phyloP scores from a whole-genome alignment of 2,113 vertebrate species.

The Ploceus nigricollis region DNA sequence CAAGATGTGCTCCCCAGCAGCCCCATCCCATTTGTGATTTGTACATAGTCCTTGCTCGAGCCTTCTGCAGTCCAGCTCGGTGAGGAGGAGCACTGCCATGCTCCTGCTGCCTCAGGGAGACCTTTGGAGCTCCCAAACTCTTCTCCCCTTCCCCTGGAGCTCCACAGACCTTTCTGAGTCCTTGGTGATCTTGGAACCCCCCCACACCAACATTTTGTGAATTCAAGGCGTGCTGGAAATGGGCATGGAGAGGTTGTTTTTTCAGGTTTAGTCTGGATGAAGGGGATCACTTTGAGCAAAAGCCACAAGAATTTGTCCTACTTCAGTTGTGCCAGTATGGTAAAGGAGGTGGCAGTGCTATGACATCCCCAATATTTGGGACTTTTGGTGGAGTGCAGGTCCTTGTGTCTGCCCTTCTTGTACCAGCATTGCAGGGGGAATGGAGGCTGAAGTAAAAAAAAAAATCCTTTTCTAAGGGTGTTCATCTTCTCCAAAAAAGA shows the following conservation, averaged over 20 bases:
- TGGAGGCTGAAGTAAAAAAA: neutral
- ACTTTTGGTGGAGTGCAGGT: neutral
- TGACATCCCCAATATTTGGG: neutral
- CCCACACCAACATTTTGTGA: neutral
- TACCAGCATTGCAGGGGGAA: accelerated
- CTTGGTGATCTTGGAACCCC: neutral
- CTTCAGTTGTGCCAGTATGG: neutral
- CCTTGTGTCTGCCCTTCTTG: neutral
- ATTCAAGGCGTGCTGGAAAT: neutral
- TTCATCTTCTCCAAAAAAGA: neutral
- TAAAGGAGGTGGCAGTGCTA: neutral
- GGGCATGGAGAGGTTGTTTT: neutral
- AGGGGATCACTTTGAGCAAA: neutral
- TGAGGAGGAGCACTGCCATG: neutral
- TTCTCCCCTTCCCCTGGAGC: neutral
- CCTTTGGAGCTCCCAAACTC: neutral
- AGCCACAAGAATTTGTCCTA: accelerated
- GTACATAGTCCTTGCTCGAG: too few relatives aligned
- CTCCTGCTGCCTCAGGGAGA: neutral
- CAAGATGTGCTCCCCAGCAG: too few relatives aligned
- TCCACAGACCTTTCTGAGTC: neutral
- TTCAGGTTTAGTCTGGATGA: neutral
- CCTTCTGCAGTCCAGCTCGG: neutral
- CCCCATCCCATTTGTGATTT: too few relatives aligned
- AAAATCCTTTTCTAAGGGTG: neutral